A percentile compares a stretch with the other conserved stretches of the same genome.
Conservation (phyloP, 2,888 invertebrate species). For the Papilio gigon region DNA sequence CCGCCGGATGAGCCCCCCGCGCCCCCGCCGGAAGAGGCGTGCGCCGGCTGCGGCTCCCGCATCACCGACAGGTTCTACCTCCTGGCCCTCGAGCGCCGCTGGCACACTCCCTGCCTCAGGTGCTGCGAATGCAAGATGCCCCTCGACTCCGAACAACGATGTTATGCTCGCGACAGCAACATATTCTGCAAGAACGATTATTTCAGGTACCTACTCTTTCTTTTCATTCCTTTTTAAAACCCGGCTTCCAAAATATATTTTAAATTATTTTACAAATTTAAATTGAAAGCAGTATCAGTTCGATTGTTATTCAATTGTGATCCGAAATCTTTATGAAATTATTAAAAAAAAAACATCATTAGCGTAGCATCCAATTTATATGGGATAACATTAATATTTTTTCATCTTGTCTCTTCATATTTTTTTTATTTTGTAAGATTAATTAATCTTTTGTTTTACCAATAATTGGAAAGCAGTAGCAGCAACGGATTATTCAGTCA, state of each 20-base stretch:
- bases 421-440: too few species aligned
- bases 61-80: constrained; percentile 96
- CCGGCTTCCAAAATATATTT: background rate
- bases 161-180: constrained; percentile 95
- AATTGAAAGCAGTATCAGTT: too few species aligned
- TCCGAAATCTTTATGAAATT: background rate
- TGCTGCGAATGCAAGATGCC: constrained; percentile 95
- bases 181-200: constrained; percentile 99
- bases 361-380: too few species aligned
- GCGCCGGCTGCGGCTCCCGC: constrained; percentile 93
- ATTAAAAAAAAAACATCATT: background rate
- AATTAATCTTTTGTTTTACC: background rate
- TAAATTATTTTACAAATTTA: background rate
- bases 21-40: constrained; percentile 82
- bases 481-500: background rate
- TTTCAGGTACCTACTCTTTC: constrained; percentile 91
- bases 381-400: too few species aligned
- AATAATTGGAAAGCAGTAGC: background rate
- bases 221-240: constrained; percentile 2
- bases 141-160: constrained; percentile 94
- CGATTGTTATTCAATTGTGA: too few species aligned
- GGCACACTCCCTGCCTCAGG: constrained; percentile 95
- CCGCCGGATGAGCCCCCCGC: constrained; percentile 76
- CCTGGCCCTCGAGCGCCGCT: constrained; percentile 94
- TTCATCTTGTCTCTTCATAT: too few species aligned